phyloP scores from a whole-genome alignment of 2,113 vertebrate species.

The Girardinichthys multiradiatus region DNA sequence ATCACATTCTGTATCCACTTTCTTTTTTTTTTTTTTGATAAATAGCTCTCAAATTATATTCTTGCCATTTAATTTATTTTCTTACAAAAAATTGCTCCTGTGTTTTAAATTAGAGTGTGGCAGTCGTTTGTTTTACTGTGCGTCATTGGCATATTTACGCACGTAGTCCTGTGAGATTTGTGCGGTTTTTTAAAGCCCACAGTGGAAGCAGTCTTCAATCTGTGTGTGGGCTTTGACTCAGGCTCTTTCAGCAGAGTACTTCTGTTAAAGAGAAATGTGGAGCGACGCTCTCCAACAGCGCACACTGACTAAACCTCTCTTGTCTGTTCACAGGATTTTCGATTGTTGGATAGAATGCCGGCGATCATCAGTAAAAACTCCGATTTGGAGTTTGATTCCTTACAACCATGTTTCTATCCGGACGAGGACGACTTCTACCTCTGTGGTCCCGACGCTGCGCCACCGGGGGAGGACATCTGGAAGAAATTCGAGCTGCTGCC shows the following conservation, averaged over 20 bases:
- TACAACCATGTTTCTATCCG: slow-evolving; percentile 97
- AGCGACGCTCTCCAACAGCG: slow-evolving; percentile 8
- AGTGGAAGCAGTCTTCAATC: slow-evolving; percentile 44
- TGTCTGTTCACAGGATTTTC: slow-evolving; percentile 55
- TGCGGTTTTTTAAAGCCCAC: slow-evolving; percentile 47
- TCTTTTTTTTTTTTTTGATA: not conserved
- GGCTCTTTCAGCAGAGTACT: not conserved
- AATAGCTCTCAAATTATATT: not conserved
- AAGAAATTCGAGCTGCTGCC: slow-evolving; percentile 99
- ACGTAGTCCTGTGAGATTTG: slow-evolving; percentile 53
- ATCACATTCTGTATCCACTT: not conserved
- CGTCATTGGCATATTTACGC: slow-evolving; percentile 64
- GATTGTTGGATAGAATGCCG: slow-evolving; percentile 84
- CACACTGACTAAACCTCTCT: slow-evolving; percentile 43
- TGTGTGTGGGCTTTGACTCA: slow-evolving; percentile 69
- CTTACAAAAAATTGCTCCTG: slow-evolving; percentile 11
- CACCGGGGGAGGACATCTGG: slow-evolving; percentile 99
- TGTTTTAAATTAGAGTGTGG: not conserved
- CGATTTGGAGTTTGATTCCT: slow-evolving; percentile 96
- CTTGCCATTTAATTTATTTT: slow-evolving; percentile 35
- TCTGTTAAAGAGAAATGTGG: not conserved
- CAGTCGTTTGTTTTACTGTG: slow-evolving; percentile 23
- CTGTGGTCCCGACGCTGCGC: slow-evolving; percentile 93
- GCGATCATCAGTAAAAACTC: slow-evolving; percentile 92
- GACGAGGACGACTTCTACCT: slow-evolving; percentile 99